A percentile compares a stretch with the other conserved stretches of the same genome.
Conservation (phyloP, 2,113 vertebrate genomes). For the Nerophis lumbriciformis region DNA sequence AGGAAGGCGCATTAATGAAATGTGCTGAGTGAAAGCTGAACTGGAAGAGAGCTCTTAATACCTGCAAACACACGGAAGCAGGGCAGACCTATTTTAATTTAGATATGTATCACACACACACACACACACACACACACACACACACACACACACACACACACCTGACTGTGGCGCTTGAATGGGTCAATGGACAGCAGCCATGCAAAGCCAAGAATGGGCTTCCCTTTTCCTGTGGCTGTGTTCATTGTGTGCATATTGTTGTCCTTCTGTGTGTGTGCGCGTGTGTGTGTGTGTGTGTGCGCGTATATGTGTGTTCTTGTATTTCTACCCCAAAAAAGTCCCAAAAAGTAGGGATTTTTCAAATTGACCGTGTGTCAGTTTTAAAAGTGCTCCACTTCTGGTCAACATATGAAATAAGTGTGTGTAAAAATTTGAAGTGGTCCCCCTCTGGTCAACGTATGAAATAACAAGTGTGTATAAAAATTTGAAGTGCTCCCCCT, state of each 20-base stretch:
- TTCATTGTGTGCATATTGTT: neutral
- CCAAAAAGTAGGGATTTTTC: too few relatives aligned
- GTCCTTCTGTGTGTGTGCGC: constrained; percentile 10
- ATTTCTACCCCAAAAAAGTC: too few relatives aligned
- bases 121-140: constrained; percentile 13
- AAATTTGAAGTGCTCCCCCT: too few relatives aligned
- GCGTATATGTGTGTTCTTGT: too few relatives aligned
- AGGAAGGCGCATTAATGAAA: constrained; percentile 73
- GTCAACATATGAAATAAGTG: too few relatives aligned
- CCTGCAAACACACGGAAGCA: constrained; percentile 36
- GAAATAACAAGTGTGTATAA: too few relatives aligned
- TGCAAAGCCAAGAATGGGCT: constrained; percentile 47
- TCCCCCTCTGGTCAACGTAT: too few relatives aligned
- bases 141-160: constrained; percentile 23
- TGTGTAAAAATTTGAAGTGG: too few relatives aligned
- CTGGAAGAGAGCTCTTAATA: constrained; percentile 44
- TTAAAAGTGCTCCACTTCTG: too few relatives aligned
- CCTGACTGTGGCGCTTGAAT: constrained; percentile 32
- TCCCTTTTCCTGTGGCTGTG: constrained; percentile 29
- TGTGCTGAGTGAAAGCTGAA: constrained; percentile 73
- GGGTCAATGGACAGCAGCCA: constrained; percentile 61
- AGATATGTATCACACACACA: constrained; percentile 19
- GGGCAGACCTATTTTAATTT: constrained; percentile 28
- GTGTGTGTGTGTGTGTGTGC: constrained; percentile 7
- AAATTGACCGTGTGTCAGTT: too few relatives aligned